These are phyloP conservation scores for Nomada lathburiana DNA, from an alignment of 2,888 invertebrate species.

Conservation along the genomic window DNA sequence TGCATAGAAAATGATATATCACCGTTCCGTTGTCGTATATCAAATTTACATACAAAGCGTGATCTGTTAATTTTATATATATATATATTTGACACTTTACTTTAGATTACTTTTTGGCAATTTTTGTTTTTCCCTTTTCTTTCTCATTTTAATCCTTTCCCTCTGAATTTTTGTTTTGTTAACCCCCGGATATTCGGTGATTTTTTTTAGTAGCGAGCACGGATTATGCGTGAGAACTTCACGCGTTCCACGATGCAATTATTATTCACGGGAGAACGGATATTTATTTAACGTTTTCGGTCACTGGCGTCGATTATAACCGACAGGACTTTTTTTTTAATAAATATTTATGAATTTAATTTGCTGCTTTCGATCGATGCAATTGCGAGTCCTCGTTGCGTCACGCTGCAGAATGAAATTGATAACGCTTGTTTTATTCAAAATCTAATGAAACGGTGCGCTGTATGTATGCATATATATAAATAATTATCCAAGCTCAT, in stretches of 20 bases:
- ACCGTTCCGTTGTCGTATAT: slow-evolving; percentile 47
- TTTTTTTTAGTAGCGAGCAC: neutral
- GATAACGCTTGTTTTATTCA: slow-evolving; percentile 6
- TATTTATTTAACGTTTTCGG: slow-evolving; percentile 45
- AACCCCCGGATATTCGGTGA: neutral
- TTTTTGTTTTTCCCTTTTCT: slow-evolving; percentile 12
- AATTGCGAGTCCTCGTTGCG: slow-evolving; percentile 11
- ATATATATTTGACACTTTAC: slow-evolving; percentile 50
- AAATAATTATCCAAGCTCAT: too few species aligned
- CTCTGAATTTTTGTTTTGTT: neutral
- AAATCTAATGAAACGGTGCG: neutral
- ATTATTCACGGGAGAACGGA: slow-evolving; percentile 42
- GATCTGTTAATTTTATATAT: slow-evolving; percentile 61
- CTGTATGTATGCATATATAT: neutral
- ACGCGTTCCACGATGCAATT: slow-evolving; percentile 20
- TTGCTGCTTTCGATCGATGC: slow-evolving; percentile 40
- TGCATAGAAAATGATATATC: slow-evolving; percentile 54
- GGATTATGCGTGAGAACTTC: slow-evolving; percentile 27
- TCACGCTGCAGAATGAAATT: slow-evolving; percentile 20
- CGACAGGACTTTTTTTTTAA: slow-evolving; percentile 22
- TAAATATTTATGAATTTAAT: slow-evolving; percentile 56
- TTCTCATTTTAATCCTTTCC: neutral
- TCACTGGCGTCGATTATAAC: slow-evolving; percentile 33
- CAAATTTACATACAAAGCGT: slow-evolving; percentile 55
- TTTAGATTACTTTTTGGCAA: slow-evolving; percentile 44